Base-by-base conservation (phyloP, 2,797 vertebrate genomes). In the Loris lydekkerianus region DNA sequence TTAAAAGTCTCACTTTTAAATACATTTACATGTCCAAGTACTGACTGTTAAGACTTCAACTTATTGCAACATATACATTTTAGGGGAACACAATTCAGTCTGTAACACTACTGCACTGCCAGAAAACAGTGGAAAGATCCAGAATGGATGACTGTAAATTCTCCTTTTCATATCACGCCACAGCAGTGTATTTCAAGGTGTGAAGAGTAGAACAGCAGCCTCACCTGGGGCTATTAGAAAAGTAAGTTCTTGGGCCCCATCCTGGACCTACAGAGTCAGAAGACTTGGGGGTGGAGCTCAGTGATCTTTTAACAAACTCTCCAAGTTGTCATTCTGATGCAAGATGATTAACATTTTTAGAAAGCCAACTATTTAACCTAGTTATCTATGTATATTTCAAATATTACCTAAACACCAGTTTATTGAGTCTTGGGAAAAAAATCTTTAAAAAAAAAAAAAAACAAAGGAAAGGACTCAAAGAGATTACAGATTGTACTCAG, bases 81-180 rank as follows among this genome's bases (percentile, higher is more conserved):
- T 17, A 27, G 21, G 9, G 10, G 9, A 56, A 73, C n/a, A 61
- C 4, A 29, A 14, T 49, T 65, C 60, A 60, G 21, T 11, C 46
- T 1, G 1, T 34, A 69, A 63, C 5, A 46, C 14, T 10, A 67
- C 3, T 0, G 0, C 2, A 18, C 34, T 27, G 0, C 58, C 77
- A 14, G 60, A 56, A 75, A 75, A 7, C 23, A 63, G 9, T 20
- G 21, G 73, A 20, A 15, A 34, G 21, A 40, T 27, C 6, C 46
- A 70, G 31, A 49, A 84, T 60, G 40, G 18, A 7, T 60, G 20
- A 53, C 77, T 81, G 75, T 72, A 69, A 53, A 60, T 2, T 46
- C 10, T 23, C 46, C 72, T 67, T 15, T 25, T 34, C 10, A 17
- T 10, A n/a, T 56, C 31, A 60, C 6, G 61, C 10, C 7, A 17